Base-by-base conservation (phyloP, 2,797 vertebrate species). In the Enteromius thamalakanensis region DNA sequence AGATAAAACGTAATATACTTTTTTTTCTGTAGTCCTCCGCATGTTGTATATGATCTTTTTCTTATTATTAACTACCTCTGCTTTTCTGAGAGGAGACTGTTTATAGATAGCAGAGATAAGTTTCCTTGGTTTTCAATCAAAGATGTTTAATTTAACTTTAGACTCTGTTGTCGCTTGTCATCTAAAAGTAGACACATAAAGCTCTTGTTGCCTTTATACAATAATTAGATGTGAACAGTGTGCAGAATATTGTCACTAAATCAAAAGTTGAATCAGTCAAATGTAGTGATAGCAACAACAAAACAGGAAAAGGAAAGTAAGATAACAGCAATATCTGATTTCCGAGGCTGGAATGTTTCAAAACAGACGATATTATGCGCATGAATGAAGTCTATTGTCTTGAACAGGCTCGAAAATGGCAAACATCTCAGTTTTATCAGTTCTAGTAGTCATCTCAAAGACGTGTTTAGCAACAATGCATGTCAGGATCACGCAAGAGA, bases 351-450 rank as follows among this genome's bases (percentile, higher is more conserved):
- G 84, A 82, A 77, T 86, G 79, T 84, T 82, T 84, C 87, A 88
- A 82, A 82, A 85, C 76, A 86, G 79, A 78, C 51, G 47, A 69
- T 80, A 85, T 74, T 34, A 81, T 80, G 76, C 68, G 40, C 76
- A 85, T 88, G 83, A 86, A 87, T 85, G 77, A 76, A 68, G 55
- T 75, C 78, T 79, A 81, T 79, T 88, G 85, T 88, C 84, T 86
- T 70, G 47, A 83, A 76, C 80, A 69, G 82, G 64, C 51, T 70
- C 40, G 65, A 82, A 85, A 68, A 86, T 68, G 79, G 81, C 71
- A 87, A 87, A 72, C 69, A 81, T 67, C 76, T 87, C 84, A 69
- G 79, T 84, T 78, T 71, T 84, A 79, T 84, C 79, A 58, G 64
- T 84, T 82, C 86, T 86, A 79, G 70, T 86, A 84, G 86, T 88